Percentiles rank a stretch among this genome's conserved stretches.
These are phyloP conservation scores for Sinodicranocentrus sp. DNA, from an alignment of 2,888 invertebrate species.

Conservation along the genomic window DNA sequence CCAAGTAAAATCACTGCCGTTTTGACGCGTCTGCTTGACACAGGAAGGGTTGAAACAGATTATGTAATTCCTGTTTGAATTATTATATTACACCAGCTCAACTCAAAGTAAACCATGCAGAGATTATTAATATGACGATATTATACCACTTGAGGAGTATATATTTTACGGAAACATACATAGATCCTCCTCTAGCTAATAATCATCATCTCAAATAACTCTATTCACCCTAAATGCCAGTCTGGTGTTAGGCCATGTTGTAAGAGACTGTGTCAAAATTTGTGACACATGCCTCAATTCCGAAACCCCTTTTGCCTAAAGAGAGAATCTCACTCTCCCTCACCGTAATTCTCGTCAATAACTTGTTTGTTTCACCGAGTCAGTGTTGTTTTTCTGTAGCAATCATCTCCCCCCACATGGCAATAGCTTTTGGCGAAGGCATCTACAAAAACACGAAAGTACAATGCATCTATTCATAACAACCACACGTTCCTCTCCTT, in stretches of 20 bases:
- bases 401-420: no score
- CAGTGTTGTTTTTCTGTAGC: neutral
- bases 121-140: neutral
- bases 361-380: slow-evolving; percentile 3
- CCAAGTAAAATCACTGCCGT: slow-evolving; percentile 31
- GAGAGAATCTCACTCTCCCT: slow-evolving; percentile 26
- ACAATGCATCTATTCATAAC: no score
- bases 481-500: no score
- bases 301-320: slow-evolving; percentile 24
- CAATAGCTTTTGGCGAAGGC: no score
- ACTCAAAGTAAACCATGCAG: no score
- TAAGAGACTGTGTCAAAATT: slow-evolving; percentile 25
- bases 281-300: slow-evolving; percentile 24
- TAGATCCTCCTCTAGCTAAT: slow-evolving; percentile 6
- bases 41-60: slow-evolving; percentile 39
- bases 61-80: slow-evolving; percentile 22
- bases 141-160: slow-evolving; percentile 12
- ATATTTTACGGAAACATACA: neutral
- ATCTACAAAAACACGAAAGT: no score
- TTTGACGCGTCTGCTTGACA: slow-evolving; percentile 47
- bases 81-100: slow-evolving; percentile 17
- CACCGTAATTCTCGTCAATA: neutral
- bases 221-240: slow-evolving; percentile 39
- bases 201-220: slow-evolving; percentile 58
- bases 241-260: neutral